These are phyloP conservation scores for Meloidogyne chitwoodi DNA, from an alignment of 1,140 invertebrate genomes.

Conservation along the genomic window DNA sequence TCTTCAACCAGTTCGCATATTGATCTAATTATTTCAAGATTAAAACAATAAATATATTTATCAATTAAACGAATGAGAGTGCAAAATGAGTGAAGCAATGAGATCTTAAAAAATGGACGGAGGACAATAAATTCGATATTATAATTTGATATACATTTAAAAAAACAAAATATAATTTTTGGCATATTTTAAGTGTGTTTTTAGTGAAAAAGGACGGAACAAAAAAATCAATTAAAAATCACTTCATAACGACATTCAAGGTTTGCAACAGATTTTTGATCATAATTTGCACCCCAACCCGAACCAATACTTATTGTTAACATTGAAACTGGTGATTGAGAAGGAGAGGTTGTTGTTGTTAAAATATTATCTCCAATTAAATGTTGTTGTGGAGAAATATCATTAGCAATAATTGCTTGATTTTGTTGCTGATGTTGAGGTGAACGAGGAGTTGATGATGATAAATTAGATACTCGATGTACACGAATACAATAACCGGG, in stretches of 20 bases:
- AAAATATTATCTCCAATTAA: background rate
- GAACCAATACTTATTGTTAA: slow-evolving; percentile 53
- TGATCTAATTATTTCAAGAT: too few relatives aligned
- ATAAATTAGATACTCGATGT: slow-evolving; percentile 37
- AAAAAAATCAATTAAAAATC: slow-evolving; percentile 42
- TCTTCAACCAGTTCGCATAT: too few relatives aligned
- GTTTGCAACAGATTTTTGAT: slow-evolving; percentile 48
- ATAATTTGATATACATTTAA: background rate
- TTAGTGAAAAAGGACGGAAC: background rate
- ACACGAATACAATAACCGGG: slow-evolving; percentile 59
- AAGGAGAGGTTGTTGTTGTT: slow-evolving; percentile 9
- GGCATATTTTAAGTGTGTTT: background rate
- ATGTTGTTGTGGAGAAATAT: slow-evolving; percentile 1
- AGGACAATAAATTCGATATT: background rate
- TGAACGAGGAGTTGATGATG: slow-evolving; percentile 6
- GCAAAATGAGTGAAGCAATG: background rate
- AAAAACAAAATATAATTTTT: background rate
- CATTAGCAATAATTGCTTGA: slow-evolving; percentile 1
- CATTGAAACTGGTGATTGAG: slow-evolving; percentile 33
- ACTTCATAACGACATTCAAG: slow-evolving; percentile 57
- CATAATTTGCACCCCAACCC: slow-evolving; percentile 58
- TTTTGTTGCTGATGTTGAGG: background rate
- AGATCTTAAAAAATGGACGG: background rate
- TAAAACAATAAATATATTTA: slow-evolving; percentile 1
- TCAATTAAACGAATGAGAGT: background rate